Conservation (phyloP, 2,797 vertebrate species). For the Clarias pachynema region DNA sequence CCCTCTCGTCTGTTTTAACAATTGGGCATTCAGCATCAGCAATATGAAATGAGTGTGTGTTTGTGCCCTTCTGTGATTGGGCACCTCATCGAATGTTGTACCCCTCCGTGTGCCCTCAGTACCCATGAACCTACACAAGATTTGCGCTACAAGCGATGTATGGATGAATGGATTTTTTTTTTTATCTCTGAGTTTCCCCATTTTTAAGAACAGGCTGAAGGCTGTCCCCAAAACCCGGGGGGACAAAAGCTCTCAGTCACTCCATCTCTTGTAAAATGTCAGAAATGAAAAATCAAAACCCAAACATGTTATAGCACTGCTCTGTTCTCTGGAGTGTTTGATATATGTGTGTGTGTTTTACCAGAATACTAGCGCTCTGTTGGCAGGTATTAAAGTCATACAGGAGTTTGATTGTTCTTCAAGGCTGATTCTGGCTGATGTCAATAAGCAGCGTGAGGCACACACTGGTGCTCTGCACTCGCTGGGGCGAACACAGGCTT, state of each 20-base stretch:
- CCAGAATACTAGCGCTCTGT: neutral
- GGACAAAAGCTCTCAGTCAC: too few relatives aligned
- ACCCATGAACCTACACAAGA: too few relatives aligned
- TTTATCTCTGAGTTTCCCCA: too few relatives aligned
- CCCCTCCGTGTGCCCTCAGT: too few relatives aligned
- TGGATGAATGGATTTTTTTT: too few relatives aligned
- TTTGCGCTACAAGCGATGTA: too few relatives aligned
- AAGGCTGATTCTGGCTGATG: constrained; percentile 34
- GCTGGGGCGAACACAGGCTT: neutral
- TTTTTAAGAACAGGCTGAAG: neutral
- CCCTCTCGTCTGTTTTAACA: too few relatives aligned
- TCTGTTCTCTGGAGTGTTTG: neutral
- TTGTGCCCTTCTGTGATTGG: too few relatives aligned
- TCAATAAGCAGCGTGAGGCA: neutral
- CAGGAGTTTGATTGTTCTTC: constrained; percentile 40
- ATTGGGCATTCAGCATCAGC: too few relatives aligned
- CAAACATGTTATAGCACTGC: neutral
- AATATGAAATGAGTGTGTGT: too few relatives aligned
- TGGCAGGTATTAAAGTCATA: constrained; percentile 36
- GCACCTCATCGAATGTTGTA: too few relatives aligned
- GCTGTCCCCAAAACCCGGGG: too few relatives aligned
- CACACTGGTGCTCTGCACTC: constrained; percentile 18
- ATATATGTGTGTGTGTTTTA: neutral
- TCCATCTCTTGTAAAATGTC: neutral
- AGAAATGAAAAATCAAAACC: neutral